phyloP scores from a whole-genome alignment of 2,888 invertebrate species.

The Agonum fuliginosum region DNA sequence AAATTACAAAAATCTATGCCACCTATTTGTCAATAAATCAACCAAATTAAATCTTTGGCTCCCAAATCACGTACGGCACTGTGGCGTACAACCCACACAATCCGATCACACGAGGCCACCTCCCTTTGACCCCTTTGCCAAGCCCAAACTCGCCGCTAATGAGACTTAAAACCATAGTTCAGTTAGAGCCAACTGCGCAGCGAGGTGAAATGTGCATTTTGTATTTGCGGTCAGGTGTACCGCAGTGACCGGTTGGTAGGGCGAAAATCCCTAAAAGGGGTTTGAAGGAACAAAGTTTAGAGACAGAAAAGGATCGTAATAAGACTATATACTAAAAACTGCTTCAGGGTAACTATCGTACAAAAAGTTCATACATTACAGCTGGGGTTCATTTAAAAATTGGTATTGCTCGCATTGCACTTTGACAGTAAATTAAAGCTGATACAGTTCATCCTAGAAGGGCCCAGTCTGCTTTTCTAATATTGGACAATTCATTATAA shows the following conservation, averaged over 20 bases:
- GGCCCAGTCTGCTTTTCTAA: too few relatives aligned
- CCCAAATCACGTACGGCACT: not conserved
- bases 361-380: too few relatives aligned
- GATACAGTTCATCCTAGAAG: too few relatives aligned
- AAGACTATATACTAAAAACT: too few relatives aligned
- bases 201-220: conserved; percentile 26
- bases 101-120: conserved; percentile 14
- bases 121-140: not conserved
- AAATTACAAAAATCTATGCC: not conserved
- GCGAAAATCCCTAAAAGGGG: not conserved
- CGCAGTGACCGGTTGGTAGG: not conserved
- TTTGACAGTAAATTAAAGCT: too few relatives aligned
- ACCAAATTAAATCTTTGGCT: not conserved
- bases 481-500: too few relatives aligned
- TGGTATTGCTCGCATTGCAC: too few relatives aligned
- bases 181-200: not conserved
- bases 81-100: not conserved
- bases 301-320: too few relatives aligned
- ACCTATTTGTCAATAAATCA: conserved; percentile 9
- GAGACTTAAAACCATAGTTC: conserved; percentile 34
- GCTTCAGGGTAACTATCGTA: too few relatives aligned
- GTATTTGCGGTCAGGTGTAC: conserved; percentile 1
- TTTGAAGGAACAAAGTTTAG: conserved; percentile 5
- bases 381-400: too few relatives aligned
- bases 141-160: conserved; percentile 30